A percentile compares a stretch with the other conserved stretches of the same genome.
Evolutionary conservation across 2,797 vertebrate species (phyloP).

Genomic region (Chiloscyllium punctatum): DNA sequence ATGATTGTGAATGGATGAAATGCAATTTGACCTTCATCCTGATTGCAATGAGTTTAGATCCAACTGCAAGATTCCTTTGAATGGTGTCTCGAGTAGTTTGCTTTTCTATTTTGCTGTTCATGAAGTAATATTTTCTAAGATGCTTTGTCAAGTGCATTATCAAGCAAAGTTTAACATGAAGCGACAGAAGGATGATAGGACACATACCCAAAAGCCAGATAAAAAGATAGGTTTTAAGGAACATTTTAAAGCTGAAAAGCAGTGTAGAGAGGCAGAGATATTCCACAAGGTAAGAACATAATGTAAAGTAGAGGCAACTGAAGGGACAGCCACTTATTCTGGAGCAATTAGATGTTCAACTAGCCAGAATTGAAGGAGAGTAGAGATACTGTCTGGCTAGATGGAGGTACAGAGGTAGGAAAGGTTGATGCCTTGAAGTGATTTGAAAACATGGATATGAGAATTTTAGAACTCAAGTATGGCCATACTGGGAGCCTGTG

Average conservation of each 20-base stretch:
- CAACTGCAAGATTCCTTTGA: background rate
- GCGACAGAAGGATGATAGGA: background rate
- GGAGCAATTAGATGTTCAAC: background rate
- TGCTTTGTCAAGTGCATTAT: background rate
- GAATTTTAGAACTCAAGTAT: background rate
- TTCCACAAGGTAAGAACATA: background rate
- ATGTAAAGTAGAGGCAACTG: background rate
- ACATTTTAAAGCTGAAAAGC: background rate
- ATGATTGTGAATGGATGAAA: background rate
- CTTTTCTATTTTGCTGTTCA: background rate
- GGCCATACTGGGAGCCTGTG: background rate
- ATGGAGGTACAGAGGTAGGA: background rate
- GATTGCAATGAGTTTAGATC: background rate
- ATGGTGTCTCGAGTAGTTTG: background rate
- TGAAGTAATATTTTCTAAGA: background rate
- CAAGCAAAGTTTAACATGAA: background rate
- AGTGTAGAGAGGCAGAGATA: background rate
- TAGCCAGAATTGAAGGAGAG: background rate
- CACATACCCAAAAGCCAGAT: background rate
- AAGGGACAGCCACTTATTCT: background rate
- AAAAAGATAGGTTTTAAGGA: background rate
- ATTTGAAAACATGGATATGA: background rate
- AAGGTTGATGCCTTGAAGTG: background rate
- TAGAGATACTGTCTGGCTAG: background rate
- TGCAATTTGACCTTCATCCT: background rate